A percentile compares a stretch with the other conserved stretches of the same genome.
phyloP scores from a whole-genome alignment of 2,797 vertebrate species.

The Trachurus trachurus region DNA sequence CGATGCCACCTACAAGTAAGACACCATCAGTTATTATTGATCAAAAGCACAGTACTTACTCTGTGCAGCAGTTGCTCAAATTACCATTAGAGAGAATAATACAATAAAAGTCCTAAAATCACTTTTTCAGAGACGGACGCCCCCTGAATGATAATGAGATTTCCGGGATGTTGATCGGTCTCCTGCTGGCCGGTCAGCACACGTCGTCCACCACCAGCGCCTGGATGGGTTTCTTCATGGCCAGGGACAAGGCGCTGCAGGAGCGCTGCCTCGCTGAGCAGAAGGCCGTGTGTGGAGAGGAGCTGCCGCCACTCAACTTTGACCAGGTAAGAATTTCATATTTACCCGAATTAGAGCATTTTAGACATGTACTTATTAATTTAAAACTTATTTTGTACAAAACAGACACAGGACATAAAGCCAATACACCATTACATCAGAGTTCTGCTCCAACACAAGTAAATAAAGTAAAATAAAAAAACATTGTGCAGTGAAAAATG shows the following conservation, averaged over 20 bases:
- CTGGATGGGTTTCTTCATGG: constrained; percentile 97
- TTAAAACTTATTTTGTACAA: background rate
- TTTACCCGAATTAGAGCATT: background rate
- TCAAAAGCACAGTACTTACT: background rate
- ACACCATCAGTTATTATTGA: background rate
- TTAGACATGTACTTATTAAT: background rate
- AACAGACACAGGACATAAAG: background rate
- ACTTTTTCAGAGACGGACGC: constrained; percentile 87
- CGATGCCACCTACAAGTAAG: constrained; percentile 96
- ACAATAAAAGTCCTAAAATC: background rate
- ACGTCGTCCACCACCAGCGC: constrained; percentile 97
- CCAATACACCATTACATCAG: background rate
- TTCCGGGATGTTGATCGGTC: constrained; percentile 94
- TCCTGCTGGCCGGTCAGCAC: constrained; percentile 96
- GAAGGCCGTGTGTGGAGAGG: constrained; percentile 89
- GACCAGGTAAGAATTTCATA: constrained; percentile 88
- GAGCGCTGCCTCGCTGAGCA: constrained; percentile 92
- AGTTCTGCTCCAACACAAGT: background rate
- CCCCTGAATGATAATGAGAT: constrained; percentile 90
- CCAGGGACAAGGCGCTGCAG: constrained; percentile 90
- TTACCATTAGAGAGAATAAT: background rate
- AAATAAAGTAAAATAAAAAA: background rate
- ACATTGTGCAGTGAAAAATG: too few species aligned
- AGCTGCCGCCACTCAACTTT: constrained; percentile 88
- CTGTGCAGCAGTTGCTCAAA: too few species aligned